Base-by-base conservation (phyloP, 2,888 invertebrate species). In the Sphinx pinastri region DNA sequence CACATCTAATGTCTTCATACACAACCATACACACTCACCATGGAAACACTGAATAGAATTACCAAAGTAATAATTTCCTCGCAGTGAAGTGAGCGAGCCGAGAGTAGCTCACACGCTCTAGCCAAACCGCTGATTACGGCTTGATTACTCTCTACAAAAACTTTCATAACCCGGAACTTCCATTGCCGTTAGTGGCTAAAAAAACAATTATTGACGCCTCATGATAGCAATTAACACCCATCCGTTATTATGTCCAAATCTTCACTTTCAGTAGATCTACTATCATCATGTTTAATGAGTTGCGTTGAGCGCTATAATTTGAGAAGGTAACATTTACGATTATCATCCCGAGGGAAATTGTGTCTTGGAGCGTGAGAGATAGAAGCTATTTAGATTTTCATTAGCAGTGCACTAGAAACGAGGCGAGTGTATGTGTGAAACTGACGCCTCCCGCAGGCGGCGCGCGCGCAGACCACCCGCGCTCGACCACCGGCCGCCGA, bases 141-240 rank as follows among this genome's bases (percentile, higher is more conserved):
- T 91, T 91, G 92, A 94, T 94, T 93, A 90, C 85, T 93, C 88
- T 82, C 86, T 80, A 93, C 92, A 94, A 93, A 94, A 94, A 93
- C 90, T 87, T 86, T 88, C 89, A 88, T 87, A 90, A 87, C 89
- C 92, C 93, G 92, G 92, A 93, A 92, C 91, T 91, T 89, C 86
- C 83, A 88, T 88, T 88, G 89, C 88, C 88, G 88, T 90, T 89
- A 89, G 88, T 87, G 85, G 84, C 86, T 85, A 88, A 92, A 92
- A 90, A 91, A 92, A 91, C 89, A 89, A 90, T 92, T 91, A 92
- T 91, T 90, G 89, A 91, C 90, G 90, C 91, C 90, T 90, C 89
- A 89, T 90, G 89, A 88, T 90, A 90, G 90, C 93, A 94, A 94
- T 93, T 93, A 93, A 88, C 93, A 92, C 93, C 92, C 92, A 90